Evolutionary conservation across 2,113 vertebrate genomes (phyloP), one percentile per base, ranked within the genome.

Genomic region (Pithys albifrons): DNA sequence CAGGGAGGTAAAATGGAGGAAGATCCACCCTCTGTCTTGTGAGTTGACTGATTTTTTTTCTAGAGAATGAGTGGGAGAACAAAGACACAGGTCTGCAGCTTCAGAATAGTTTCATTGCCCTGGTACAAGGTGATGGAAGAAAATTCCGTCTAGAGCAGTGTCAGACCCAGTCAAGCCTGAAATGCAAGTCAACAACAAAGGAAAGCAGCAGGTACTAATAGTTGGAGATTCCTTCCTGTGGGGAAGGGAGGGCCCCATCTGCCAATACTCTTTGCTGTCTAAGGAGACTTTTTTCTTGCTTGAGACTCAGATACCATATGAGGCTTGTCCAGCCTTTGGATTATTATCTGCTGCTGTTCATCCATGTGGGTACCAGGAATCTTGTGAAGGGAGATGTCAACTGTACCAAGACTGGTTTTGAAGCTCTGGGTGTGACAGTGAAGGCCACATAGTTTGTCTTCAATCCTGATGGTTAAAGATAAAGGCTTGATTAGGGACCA

Each of bases 281-380:
- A 43, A 81, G 65, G 27, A 61, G 5, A n/a, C 9, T 33, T 27
- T 3, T 20, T 62, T 6, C 28, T 57, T 88, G 27, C 29, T 57
- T 54, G 22, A 39, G 20, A 4, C 20, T 76, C 23, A 55, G 29
- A 16, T 48, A 25, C 22, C 18, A 58, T 28, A 10, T 0, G 1
- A 79, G 9, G 17, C 10, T 31, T 87, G 11, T 64, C 39, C 49
- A 48, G 33, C 18, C 18, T 24, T 81, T 52, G 37, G 31, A 35
- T 20, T 69, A 5, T 43, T 61, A 45, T n/a, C 18, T 82, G 12
- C 19, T 62, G 16, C 7, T 62, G 9, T 57, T 48, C 6, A 18
- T 7, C 14, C 27, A 5, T 2, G 1, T 31, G 13, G 27, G 8
- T 17, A 57, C 9, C 0, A 1, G 8, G 28, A 11, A 23, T 49